Evolutionary conservation across 2,113 vertebrate genomes (phyloP).

Genomic region (Oncorhynchus masou): DNA sequence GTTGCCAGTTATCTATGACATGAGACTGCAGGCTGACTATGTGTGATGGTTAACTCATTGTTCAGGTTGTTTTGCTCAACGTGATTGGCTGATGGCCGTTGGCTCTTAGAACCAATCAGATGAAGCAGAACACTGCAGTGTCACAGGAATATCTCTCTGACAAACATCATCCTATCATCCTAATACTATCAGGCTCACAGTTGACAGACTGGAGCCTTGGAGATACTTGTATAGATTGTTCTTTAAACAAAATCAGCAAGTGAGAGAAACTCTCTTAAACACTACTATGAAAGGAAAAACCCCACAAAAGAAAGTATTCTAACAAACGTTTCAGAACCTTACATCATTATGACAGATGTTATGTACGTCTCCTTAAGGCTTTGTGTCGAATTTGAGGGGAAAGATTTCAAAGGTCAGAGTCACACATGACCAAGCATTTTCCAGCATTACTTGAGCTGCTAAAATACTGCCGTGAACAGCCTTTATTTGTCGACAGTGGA

Average conservation of each 20-base stretch:
- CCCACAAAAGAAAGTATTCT: not conserved
- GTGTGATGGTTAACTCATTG: not conserved
- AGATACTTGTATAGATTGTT: not conserved
- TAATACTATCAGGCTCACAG: not conserved
- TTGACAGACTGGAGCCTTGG: not conserved
- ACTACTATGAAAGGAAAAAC: not conserved
- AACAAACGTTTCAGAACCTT: not conserved
- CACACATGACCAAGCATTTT: not conserved
- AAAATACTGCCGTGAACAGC: not conserved
- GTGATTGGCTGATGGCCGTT: not conserved
- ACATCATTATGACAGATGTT: not conserved
- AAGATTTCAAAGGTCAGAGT: not conserved
- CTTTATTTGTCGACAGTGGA: not conserved
- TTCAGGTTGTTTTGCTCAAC: not conserved
- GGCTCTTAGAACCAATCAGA: constrained; percentile 1
- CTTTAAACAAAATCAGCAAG: not conserved
- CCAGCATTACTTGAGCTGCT: no score
- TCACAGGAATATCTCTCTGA: not conserved
- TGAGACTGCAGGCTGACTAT: not conserved
- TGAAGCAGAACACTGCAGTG: not conserved
- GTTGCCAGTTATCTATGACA: not conserved
- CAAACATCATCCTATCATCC: not conserved
- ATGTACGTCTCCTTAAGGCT: not conserved
- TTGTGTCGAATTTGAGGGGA: not conserved
- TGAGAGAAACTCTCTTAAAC: not conserved